Evolutionary conservation across 2,888 invertebrate genomes (phyloP), one percentile per base, ranked within the genome.

Genomic region (Idaea biselata): DNA sequence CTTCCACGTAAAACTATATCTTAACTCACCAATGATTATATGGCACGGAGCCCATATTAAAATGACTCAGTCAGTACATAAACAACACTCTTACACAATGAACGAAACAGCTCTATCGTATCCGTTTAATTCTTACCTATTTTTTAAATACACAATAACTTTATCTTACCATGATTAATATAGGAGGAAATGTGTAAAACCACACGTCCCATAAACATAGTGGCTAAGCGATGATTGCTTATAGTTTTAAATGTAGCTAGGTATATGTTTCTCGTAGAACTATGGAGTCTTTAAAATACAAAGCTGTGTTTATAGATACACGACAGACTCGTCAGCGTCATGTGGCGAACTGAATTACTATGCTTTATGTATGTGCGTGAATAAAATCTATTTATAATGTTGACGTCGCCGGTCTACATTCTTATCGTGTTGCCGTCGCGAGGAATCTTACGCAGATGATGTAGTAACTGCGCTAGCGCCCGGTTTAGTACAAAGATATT

Each of bases 361-460:
- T 80, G 77, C 82, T 84, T 83, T 81, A 82, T 81, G 77, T 85
- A 76, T 73, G 70, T 74, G 80, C 75, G 83, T 85, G 87, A 87
- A 88, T 89, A 84, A 86, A 86, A 80, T 87, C 91, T 91, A 91
- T 91, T 91, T 89, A 88, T 91, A 91, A 86, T 79, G 87, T 85
- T 89, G 90, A 91, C 88, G 89, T 79, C 78, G 80, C 68, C 83
- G 88, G 78, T 84, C 88, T 75, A 89, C 86, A 91, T 90, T 88
- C 88, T 91, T 91, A 91, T 91, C 91, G 87, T 80, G 74, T 65
- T 72, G 79, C 77, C 79, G 82, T 78, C 73, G 77, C 76, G 74
- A 77, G 78, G 80, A 79, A 84, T 84, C 84, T 82, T 75, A 78
- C 75, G 74, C 83, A 88, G 83, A 87, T 86, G 83, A 87, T 86